Conservation (phyloP, 2,113 vertebrate genomes). For the Ellobius talpinus region DNA sequence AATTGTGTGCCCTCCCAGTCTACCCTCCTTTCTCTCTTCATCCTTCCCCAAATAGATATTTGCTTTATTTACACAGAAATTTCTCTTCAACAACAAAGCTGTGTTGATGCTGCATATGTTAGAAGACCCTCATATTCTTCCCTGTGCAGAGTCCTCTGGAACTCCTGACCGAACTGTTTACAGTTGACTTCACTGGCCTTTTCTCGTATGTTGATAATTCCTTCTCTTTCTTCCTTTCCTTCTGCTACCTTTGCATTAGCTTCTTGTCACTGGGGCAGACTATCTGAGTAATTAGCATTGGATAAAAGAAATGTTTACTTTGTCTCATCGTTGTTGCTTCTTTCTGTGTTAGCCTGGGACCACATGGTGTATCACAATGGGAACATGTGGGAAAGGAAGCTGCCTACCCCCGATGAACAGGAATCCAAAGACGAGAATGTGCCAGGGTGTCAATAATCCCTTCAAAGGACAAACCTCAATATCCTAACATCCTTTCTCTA, state of each 20-base stretch:
- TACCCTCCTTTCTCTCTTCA: too few species aligned
- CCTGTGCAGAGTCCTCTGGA: not conserved
- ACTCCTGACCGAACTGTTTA: not conserved
- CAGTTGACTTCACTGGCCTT: not conserved
- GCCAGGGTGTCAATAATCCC: too few species aligned
- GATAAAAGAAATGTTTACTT: not conserved
- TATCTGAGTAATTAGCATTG: not conserved
- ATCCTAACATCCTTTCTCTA: not conserved
- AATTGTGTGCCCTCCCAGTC: not conserved
- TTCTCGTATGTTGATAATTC: not conserved
- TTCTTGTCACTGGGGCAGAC: not conserved
- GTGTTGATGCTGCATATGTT: not conserved
- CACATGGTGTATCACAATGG: not conserved
- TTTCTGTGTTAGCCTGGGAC: not conserved
- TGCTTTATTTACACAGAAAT: not conserved
- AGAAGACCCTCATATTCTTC: not conserved
- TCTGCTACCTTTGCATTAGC: not conserved
- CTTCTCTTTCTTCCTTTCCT: not conserved
- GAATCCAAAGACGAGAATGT: not conserved
- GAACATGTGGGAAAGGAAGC: not conserved
- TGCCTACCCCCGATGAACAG: too few species aligned
- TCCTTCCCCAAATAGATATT: too few species aligned
- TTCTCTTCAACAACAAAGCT: not conserved
- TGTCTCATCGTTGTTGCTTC: not conserved
- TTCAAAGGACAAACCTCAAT: too few species aligned